Evolutionary conservation across 2,888 invertebrate genomes (phyloP), one percentile per base, ranked within the genome.

Genomic region (Magallana nippona): DNA sequence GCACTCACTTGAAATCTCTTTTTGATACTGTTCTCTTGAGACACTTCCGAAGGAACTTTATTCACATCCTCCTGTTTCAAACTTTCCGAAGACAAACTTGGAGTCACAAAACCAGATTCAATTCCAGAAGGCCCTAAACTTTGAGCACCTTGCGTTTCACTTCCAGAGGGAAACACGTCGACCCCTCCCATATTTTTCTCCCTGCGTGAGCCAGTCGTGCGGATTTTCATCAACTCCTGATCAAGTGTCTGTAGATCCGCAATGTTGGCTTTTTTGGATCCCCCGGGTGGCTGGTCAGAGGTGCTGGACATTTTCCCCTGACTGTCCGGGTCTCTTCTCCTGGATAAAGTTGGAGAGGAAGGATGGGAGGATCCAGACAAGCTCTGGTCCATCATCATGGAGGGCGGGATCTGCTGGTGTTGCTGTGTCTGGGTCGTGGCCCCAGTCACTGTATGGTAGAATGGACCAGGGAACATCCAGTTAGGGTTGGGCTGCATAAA

Each of bases 221-320:
- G 91, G 32, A 93, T 89, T 79, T 92, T 93, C 84, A 91, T 93
- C 57, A 93, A 84, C 17, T 92, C 93, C 86, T 93, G 92, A 82
- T 93, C 93, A 55, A 93, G 85, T 81, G 88, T 90, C 62, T 90
- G 89, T 32, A 93, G 87, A 82, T 88, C 88, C 78, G 88, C 84
- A 56, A 87, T 88, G 71, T 84, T 81, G 32, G 88, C 86, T 15
- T 86, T 85, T 77, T 88, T 87, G n/a, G 84, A 85, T 60, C 19
- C n/a, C 27, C 55, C 22, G 22, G 82, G 32, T 44, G 32, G 44
- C 55, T 55, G 63, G 19, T 55, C 82, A 44, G 57, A 22, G 13
- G 22, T 27, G 10, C 19, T 27, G 11, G 56, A 10, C 22, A 22
- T 22, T n/a, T 32, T 63, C 19, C 55, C 22, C 44, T 62, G 63